Conservation (phyloP, 2,113 vertebrate genomes). For the Xenopus laevis region DNA sequence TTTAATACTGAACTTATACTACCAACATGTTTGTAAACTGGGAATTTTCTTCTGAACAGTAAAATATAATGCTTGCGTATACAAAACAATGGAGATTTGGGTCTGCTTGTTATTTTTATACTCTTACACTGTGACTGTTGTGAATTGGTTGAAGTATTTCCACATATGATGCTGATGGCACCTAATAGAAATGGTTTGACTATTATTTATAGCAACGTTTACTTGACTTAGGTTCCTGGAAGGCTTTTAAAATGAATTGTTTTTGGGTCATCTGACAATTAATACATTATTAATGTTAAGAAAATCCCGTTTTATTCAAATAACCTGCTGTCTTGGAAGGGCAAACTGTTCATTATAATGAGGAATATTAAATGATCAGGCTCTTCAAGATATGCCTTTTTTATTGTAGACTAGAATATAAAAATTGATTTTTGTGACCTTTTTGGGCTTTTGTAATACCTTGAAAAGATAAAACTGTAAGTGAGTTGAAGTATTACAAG, state of each 20-base stretch:
- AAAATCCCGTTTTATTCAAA: too few species aligned
- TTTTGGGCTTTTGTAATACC: too few species aligned
- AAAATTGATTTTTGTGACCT: too few species aligned
- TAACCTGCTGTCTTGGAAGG: too few species aligned
- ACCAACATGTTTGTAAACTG: conserved; percentile 13
- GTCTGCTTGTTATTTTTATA: not conserved
- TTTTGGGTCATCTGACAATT: conserved; percentile 24
- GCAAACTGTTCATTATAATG: not conserved
- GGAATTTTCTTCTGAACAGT: conserved; percentile 15
- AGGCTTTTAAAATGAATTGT: conserved; percentile 33
- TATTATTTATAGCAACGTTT: not conserved
- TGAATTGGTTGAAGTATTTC: not conserved
- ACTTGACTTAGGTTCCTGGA: not conserved
- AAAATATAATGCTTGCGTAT: conserved; percentile 36
- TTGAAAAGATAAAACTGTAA: too few species aligned
- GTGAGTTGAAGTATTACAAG: too few species aligned
- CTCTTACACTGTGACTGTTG: not conserved
- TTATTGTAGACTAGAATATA: too few species aligned
- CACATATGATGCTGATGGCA: not conserved
- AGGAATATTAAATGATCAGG: not conserved
- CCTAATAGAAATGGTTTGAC: not conserved
- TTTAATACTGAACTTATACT: conserved; percentile 7
- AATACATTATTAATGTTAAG: conserved; percentile 18
- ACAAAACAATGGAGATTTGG: not conserved
- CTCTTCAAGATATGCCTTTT: not conserved